phyloP scores from a whole-genome alignment of 1,140 invertebrate genomes.

The Drosophila aff. region DNA sequence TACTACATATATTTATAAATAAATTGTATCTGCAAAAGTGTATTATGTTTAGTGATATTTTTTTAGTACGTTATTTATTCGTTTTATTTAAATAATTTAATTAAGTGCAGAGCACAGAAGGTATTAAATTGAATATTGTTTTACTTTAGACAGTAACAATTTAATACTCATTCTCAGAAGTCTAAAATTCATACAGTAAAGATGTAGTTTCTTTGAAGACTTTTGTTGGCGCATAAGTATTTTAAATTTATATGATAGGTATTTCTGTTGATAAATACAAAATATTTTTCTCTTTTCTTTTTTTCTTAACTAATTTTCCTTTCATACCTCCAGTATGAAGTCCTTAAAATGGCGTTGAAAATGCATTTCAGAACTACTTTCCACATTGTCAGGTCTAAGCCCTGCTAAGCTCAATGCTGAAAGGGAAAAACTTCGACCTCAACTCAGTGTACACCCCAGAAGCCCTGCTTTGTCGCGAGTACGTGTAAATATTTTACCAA shows the following conservation, averaged over 20 bases:
- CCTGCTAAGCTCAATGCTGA: conserved; percentile 41
- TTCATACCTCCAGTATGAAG: too few species aligned
- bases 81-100: too few species aligned
- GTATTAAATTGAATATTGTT: too few species aligned
- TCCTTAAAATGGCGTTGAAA: conserved; percentile 5
- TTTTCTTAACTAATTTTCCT: neutral
- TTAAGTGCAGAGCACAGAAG: too few species aligned
- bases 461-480: conserved; percentile 30
- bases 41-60: too few species aligned
- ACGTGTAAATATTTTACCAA: conserved; percentile 78
- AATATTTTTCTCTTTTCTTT: too few species aligned
- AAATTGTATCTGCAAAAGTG: too few species aligned
- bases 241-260: neutral
- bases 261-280: neutral
- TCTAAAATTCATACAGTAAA: too few species aligned
- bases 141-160: too few species aligned
- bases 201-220: neutral
- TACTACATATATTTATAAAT: too few species aligned
- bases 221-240: neutral
- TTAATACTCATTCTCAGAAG: too few species aligned
- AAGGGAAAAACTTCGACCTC: neutral
- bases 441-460: neutral
- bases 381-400: conserved; percentile 40
- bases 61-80: too few species aligned
- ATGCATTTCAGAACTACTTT: conserved; percentile 33